These are phyloP conservation scores for Mobula birostris DNA, from an alignment of 2,113 vertebrate species.

Conservation along the genomic window DNA sequence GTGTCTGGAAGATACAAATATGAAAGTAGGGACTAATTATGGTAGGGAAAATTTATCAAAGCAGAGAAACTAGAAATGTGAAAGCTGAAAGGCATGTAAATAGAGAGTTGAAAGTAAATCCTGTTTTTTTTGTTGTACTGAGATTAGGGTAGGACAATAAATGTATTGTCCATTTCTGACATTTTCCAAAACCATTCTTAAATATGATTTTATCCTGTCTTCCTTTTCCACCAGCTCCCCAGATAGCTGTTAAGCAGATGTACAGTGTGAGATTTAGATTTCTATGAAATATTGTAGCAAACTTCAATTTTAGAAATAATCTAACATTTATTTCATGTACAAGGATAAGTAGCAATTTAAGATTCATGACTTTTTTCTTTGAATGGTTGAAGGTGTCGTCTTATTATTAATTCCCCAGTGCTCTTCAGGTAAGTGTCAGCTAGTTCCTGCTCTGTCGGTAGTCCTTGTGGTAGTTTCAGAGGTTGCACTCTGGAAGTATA, in stretches of 20 bases:
- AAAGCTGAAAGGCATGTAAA: neutral
- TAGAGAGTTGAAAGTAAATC: neutral
- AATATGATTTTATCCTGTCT: neutral
- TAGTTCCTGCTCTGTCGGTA: slow-evolving; percentile 81
- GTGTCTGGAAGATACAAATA: neutral
- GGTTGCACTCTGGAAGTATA: slow-evolving; percentile 70
- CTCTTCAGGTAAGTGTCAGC: slow-evolving; percentile 67
- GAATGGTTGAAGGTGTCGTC: slow-evolving; percentile 52
- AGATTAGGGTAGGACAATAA: neutral
- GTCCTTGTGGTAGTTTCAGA: slow-evolving; percentile 74
- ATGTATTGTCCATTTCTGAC: neutral
- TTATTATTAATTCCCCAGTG: slow-evolving; percentile 76
- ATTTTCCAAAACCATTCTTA: neutral
- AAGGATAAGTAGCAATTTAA: slow-evolving; percentile 37
- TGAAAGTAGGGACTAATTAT: no score
- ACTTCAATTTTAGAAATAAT: slow-evolving; percentile 4
- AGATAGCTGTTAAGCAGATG: neutral
- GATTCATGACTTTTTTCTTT: slow-evolving; percentile 57
- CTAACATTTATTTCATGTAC: slow-evolving; percentile 46
- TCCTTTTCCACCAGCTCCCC: neutral
- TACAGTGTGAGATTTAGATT: slow-evolving; percentile 29
- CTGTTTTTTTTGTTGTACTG: neutral
- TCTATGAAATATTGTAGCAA: neutral
- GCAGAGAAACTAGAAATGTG: neutral
- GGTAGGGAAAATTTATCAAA: neutral